Evolutionary conservation across 92 coral and sea anemone species (phyloP).

Genomic region (Pocillopora meandrina): DNA sequence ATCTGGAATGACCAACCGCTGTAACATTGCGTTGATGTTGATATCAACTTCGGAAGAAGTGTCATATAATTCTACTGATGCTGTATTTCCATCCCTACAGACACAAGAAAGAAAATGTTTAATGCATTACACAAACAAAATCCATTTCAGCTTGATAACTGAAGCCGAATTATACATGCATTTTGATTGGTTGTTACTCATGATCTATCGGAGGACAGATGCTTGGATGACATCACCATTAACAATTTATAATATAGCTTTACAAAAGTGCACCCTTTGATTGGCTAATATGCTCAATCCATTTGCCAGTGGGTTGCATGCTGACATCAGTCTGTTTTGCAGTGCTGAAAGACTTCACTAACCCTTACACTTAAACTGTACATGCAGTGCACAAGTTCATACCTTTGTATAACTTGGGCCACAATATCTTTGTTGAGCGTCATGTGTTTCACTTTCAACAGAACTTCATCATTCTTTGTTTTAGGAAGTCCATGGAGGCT

Average conservation of each 20-base stretch:
- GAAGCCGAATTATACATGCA: too few species aligned
- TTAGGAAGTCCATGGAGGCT: slow-evolving; percentile 84
- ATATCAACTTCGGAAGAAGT: slow-evolving; percentile 75
- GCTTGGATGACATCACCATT: too few species aligned
- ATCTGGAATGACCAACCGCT: slow-evolving; percentile 87
- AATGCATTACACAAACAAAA: background rate
- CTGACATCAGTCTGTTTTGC: too few species aligned
- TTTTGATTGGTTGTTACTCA: too few species aligned
- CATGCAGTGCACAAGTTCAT: background rate
- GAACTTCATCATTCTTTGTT: slow-evolving; percentile 83
- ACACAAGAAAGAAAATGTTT: background rate
- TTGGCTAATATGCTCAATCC: too few species aligned
- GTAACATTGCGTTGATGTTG: slow-evolving; percentile 71
- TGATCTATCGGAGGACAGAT: too few species aligned
- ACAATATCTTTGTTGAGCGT: slow-evolving; percentile 75
- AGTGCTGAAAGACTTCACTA: too few species aligned
- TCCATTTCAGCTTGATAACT: too few species aligned
- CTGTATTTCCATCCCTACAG: slow-evolving; percentile 54
- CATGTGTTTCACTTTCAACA: slow-evolving; percentile 75
- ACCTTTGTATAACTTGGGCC: slow-evolving; percentile 81
- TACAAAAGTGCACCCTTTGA: too few species aligned
- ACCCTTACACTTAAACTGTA: too few species aligned
- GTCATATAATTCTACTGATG: slow-evolving; percentile 80
- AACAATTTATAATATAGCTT: too few species aligned
- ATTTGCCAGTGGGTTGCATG: too few species aligned